phyloP scores from a whole-genome alignment of 2,797 vertebrate species.

The Schizothorax lantsangensis region DNA sequence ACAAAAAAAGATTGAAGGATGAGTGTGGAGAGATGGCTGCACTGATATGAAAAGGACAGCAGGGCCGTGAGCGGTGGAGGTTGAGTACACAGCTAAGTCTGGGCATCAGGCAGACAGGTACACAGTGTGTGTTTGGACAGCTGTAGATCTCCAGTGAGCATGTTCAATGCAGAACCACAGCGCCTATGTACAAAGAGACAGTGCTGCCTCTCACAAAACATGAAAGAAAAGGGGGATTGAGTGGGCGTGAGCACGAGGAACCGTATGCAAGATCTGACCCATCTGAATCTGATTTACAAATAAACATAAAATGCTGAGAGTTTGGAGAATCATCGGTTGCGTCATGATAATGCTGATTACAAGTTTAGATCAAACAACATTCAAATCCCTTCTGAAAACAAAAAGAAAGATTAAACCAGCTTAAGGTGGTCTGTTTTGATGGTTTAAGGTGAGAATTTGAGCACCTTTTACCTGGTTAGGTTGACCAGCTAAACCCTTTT shows the following conservation, averaged over 20 bases:
- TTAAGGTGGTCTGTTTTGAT: background rate
- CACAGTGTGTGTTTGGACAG: constrained; percentile 93
- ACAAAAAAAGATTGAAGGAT: constrained; percentile 8
- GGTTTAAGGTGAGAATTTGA: background rate
- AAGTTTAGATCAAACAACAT: constrained; percentile 17
- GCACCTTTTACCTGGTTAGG: background rate
- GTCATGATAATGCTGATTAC: background rate
- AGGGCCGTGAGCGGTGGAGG: constrained; percentile 78
- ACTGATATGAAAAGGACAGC: constrained; percentile 79
- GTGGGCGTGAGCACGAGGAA: background rate
- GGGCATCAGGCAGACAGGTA: constrained; percentile 79
- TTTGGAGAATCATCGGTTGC: background rate
- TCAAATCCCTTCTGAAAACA: background rate
- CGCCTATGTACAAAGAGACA: constrained; percentile 72
- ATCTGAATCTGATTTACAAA: constrained; percentile 19
- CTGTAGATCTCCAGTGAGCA: constrained; percentile 84
- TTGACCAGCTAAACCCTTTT: background rate
- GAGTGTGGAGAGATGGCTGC: constrained; percentile 73
- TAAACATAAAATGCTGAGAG: constrained; percentile 14
- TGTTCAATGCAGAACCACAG: constrained; percentile 77
- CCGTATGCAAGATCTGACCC: constrained; percentile 5
- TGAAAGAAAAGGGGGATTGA: constrained; percentile 51
- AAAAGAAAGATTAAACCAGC: constrained; percentile 10
- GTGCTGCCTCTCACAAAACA: constrained; percentile 46
- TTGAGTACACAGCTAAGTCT: constrained; percentile 87